A percentile compares a stretch with the other conserved stretches of the same genome.
Evolutionary conservation across 2,888 invertebrate species (phyloP).

Genomic region (Agrypnus murinus): DNA sequence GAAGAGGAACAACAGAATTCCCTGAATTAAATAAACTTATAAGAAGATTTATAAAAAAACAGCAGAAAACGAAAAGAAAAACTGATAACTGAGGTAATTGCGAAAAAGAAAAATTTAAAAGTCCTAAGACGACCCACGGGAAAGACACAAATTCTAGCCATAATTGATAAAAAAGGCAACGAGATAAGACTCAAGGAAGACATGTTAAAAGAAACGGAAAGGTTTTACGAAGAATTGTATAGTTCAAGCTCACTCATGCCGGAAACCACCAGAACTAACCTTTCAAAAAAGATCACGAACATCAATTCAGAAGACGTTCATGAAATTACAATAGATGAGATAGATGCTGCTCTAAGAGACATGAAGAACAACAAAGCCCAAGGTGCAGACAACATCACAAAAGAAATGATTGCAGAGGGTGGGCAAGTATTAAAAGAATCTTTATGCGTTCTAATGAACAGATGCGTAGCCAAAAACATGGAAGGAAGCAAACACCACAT

Average conservation of each 20-base stretch:
- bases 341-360: constrained; percentile 2
- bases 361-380: not conserved
- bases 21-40: constrained; percentile 5
- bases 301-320: not conserved
- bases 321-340: not conserved
- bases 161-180: not conserved
- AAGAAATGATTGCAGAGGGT: not conserved
- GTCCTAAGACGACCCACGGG: not conserved
- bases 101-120: not conserved
- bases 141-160: not conserved
- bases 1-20: not conserved
- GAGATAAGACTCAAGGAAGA: not conserved
- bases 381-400: not conserved
- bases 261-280: not conserved
- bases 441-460: not conserved
- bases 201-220: not conserved
- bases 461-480: not conserved
- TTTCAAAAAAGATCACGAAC: not conserved
- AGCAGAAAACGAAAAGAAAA: not conserved
- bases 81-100: not conserved
- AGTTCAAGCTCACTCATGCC: not conserved
- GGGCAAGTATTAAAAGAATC: not conserved
- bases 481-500: not conserved
- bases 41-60: constrained; percentile 1
- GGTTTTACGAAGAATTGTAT: not conserved